These are phyloP conservation scores for Pogonomyrmex barbatus DNA, from an alignment of 1,140 invertebrate species.

Conservation along the genomic window DNA sequence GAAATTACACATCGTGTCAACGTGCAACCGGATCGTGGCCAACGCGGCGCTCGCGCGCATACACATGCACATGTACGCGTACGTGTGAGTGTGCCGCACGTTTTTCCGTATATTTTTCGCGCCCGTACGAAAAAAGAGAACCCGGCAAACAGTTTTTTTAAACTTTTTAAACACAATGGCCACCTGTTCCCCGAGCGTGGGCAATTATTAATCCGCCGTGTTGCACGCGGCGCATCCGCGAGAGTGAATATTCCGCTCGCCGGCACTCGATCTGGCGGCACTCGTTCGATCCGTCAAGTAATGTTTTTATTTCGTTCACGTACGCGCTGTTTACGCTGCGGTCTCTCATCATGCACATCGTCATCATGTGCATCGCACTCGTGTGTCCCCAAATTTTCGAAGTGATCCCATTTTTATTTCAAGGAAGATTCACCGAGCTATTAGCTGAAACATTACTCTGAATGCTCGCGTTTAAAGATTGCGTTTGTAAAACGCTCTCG, in stretches of 20 bases:
- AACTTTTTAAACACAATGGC: conserved; percentile 55
- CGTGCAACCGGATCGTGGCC: conserved; percentile 44
- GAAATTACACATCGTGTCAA: conserved; percentile 61
- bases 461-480: neutral
- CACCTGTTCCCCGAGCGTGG: conserved; percentile 41
- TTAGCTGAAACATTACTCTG: neutral
- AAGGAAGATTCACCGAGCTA: neutral
- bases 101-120: conserved; percentile 60
- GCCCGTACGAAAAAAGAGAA: conserved; percentile 27
- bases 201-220: conserved; percentile 54
- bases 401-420: conserved; percentile 19
- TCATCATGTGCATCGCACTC: neutral
- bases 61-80: neutral
- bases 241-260: conserved; percentile 39
- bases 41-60: neutral
- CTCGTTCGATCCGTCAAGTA: conserved; percentile 23
- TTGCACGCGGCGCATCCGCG: conserved; percentile 5
- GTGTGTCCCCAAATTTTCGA: conserved; percentile 7
- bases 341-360: neutral
- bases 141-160: conserved; percentile 29
- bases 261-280: conserved; percentile 11
- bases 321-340: conserved; percentile 33
- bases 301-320: conserved; percentile 55
- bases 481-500: neutral
- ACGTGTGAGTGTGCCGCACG: neutral